Percentiles rank a stretch among this genome's conserved stretches.
Conservation (phyloP, 2,113 vertebrate species). For the Colinus virginianus region DNA sequence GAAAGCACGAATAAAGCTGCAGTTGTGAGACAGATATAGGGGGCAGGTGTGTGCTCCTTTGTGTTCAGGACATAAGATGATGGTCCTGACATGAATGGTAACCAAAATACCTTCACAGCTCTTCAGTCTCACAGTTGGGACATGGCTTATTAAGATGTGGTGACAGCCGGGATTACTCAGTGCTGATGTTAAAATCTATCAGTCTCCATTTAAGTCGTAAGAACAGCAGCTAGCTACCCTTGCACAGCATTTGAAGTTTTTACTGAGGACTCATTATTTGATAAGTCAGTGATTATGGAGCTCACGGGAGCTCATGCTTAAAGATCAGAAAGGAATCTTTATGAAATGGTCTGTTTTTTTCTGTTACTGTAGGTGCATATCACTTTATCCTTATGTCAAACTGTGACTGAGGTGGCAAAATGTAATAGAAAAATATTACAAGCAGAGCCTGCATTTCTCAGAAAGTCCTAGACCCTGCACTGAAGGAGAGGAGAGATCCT, state of each 20-base stretch:
- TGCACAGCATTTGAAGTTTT: not conserved
- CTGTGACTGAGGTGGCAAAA: not conserved
- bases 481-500: not conserved
- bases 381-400: not conserved
- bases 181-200: slow-evolving; percentile 5
- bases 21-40: not conserved
- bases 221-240: not conserved
- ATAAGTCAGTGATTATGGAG: not conserved
- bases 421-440: not conserved
- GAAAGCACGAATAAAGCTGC: not conserved
- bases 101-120: not conserved
- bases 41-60: not conserved
- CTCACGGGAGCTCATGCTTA: not conserved
- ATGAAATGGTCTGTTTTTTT: not conserved
- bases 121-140: not conserved
- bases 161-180: slow-evolving; percentile 9
- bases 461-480: not conserved
- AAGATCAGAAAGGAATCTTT: not conserved
- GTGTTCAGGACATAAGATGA: not conserved
- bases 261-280: not conserved
- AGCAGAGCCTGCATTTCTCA: not conserved
- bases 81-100: not conserved
- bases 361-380: not conserved
- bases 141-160: not conserved
- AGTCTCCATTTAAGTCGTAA: not conserved